phyloP scores from a whole-genome alignment of 2,113 vertebrate species.

The Cettia cetti region DNA sequence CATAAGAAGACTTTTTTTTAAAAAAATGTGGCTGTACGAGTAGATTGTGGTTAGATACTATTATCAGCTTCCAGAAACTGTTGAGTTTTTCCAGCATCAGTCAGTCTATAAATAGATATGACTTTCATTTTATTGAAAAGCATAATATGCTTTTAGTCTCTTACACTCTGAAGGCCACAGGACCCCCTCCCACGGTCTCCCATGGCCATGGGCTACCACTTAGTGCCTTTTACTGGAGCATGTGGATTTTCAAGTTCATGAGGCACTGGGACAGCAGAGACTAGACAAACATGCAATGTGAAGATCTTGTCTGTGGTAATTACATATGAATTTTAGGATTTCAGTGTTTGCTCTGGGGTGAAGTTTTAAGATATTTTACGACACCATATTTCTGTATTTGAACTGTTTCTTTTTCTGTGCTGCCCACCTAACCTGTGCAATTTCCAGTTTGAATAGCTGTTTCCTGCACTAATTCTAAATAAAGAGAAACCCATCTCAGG shows the following conservation, averaged over 20 bases:
- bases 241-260: background rate
- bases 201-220: background rate
- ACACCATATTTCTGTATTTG: fast-evolving
- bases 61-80: background rate
- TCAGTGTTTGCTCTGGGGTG: background rate
- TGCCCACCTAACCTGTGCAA: background rate
- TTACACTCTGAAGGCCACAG: background rate
- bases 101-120: background rate
- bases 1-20: background rate
- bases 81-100: background rate
- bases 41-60: background rate
- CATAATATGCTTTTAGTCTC: background rate
- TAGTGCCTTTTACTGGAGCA: background rate
- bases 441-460: background rate
- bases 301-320: background rate
- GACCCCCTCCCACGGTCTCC: background rate
- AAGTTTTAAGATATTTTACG: background rate
- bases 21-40: background rate
- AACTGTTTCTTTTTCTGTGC: background rate
- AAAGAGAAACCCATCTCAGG: background rate
- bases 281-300: background rate
- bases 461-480: background rate
- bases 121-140: background rate
- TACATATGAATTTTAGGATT: background rate
- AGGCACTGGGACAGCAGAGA: background rate